Evolutionary conservation across 1,140 invertebrate genomes (phyloP).

Genomic region (Ceratoteleas bidentatus): DNA sequence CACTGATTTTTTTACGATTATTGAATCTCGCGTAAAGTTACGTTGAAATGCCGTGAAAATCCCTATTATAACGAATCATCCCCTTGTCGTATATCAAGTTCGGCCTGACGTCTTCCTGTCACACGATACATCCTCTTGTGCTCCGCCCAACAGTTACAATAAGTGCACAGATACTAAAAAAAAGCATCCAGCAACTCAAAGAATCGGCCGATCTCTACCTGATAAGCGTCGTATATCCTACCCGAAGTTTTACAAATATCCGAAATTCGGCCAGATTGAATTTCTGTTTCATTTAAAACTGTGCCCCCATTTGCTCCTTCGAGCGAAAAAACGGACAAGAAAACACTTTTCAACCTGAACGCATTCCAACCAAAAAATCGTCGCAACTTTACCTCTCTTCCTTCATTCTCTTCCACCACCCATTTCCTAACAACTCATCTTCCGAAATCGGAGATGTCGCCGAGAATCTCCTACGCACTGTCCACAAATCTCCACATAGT

Average conservation of each 20-base stretch:
- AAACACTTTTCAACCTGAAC: slow-evolving; percentile 5
- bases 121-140: slow-evolving; percentile 69
- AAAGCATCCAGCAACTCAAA: slow-evolving; percentile 36
- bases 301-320: background rate
- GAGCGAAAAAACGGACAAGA: background rate
- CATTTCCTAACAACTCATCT: no score
- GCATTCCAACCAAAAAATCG: no score
- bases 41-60: slow-evolving; percentile 61
- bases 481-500: no score
- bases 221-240: slow-evolving; percentile 45
- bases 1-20: slow-evolving; percentile 39
- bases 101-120: slow-evolving; percentile 69
- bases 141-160: slow-evolving; percentile 67
- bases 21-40: slow-evolving; percentile 37
- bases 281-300: slow-evolving; percentile 36
- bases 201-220: slow-evolving; percentile 53
- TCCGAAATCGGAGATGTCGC: no score
- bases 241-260: slow-evolving; percentile 41
- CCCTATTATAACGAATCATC: slow-evolving; percentile 71
- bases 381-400: no score
- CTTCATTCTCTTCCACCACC: no score
- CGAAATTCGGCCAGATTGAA: slow-evolving; percentile 34
- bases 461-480: no score
- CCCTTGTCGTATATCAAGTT: slow-evolving; percentile 70
- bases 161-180: slow-evolving; percentile 55